Conservation (phyloP, 2,888 invertebrate genomes). For the Eugnorisma glareosa region DNA sequence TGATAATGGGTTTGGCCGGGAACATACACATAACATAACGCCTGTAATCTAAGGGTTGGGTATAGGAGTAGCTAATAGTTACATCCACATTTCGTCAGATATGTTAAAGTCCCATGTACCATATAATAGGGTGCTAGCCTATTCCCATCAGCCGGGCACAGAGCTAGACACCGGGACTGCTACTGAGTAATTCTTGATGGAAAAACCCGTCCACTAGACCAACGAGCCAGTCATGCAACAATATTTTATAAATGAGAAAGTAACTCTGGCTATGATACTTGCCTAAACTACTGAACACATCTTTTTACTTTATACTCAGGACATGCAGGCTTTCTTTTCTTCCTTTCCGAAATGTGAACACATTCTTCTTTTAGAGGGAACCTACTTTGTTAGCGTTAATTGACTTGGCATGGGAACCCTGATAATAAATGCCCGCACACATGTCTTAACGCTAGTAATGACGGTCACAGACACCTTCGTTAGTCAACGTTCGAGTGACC, state of each 20-base stretch:
- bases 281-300: neutral
- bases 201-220: neutral
- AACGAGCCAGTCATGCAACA: neutral
- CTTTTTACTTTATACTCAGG: neutral
- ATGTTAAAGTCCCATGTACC: neutral
- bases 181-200: neutral
- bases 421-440: constrained; percentile 33
- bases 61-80: too few relatives aligned
- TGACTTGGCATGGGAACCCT: constrained; percentile 14
- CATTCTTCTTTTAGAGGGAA: neutral
- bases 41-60: neutral
- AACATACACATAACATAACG: neutral
- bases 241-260: neutral
- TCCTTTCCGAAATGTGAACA: neutral
- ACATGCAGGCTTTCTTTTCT: neutral
- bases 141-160: too few relatives aligned
- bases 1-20: too few relatives aligned
- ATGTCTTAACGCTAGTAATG: constrained; percentile 40
- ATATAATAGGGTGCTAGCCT: neutral
- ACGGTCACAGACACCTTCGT: constrained; percentile 42
- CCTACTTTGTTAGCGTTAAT: constrained; percentile 26
- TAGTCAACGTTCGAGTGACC: constrained; percentile 47
- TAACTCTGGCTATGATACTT: neutral
- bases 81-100: neutral
- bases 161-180: too few relatives aligned